Evolutionary conservation across 1,140 invertebrate genomes (phyloP).

Genomic region (Oedothorax gibbosus): DNA sequence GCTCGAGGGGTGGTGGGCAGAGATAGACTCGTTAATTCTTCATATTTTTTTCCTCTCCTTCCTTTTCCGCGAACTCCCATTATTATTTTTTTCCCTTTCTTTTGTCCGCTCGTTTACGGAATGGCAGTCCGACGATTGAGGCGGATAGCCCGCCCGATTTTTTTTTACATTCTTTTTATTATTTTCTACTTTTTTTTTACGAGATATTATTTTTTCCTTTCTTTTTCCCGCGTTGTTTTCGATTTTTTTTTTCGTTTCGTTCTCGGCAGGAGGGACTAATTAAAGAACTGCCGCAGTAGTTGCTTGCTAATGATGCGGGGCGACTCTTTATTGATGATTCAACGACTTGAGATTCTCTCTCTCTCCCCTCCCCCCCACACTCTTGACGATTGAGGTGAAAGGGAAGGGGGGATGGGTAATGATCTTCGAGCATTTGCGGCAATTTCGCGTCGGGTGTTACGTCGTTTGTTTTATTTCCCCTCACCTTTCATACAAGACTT

Average conservation of each 20-base stretch:
- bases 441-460: no score
- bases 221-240: neutral
- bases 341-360: conserved; percentile 1
- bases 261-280: conserved; percentile 31
- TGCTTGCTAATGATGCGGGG: conserved; percentile 43
- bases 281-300: conserved; percentile 38
- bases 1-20: conserved; percentile 39
- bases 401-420: neutral
- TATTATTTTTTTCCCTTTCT: conserved; percentile 5
- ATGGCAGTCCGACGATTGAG: conserved; percentile 30
- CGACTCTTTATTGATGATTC: conserved; percentile 47
- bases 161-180: conserved; percentile 13
- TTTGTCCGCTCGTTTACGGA: conserved; percentile 16
- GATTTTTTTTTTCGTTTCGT: conserved; percentile 9
- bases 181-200: neutral
- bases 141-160: neutral
- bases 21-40: conserved; percentile 53
- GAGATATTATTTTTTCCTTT: conserved; percentile 6
- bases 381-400: neutral
- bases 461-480: no score
- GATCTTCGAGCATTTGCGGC: neutral
- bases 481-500: no score
- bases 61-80: conserved; percentile 21
- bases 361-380: neutral
- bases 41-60: neutral